phyloP scores from a whole-genome alignment of 2,888 invertebrate species.

The Acheta domesticus region DNA sequence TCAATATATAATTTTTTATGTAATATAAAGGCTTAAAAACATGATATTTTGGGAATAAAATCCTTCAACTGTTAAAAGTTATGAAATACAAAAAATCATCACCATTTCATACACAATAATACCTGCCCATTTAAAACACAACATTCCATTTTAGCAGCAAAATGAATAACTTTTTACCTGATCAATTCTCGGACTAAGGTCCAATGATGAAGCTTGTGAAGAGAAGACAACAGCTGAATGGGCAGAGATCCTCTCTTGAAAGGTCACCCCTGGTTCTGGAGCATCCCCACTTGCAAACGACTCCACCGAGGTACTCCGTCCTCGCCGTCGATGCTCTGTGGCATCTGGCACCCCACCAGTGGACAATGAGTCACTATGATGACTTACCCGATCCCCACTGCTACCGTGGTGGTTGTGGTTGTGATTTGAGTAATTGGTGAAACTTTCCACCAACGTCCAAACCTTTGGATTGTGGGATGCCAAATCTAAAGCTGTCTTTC shows the following conservation, averaged over 20 bases:
- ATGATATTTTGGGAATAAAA: too few relatives aligned
- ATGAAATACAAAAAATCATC: too few relatives aligned
- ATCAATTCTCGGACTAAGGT: conserved; percentile 40
- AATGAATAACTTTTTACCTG: conserved; percentile 35
- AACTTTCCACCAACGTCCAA: conserved; percentile 39
- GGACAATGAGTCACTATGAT: not conserved
- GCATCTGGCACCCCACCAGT: not conserved
- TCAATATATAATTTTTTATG: too few relatives aligned
- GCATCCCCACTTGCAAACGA: conserved; percentile 27
- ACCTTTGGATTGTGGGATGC: conserved; percentile 46
- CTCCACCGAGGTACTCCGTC: conserved; percentile 27
- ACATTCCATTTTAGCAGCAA: too few relatives aligned
- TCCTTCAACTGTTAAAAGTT: too few relatives aligned
- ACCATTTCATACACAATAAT: too few relatives aligned
- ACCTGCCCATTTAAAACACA: too few relatives aligned
- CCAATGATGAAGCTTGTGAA: conserved; percentile 36
- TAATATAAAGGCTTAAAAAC: too few relatives aligned
- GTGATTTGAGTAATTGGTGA: conserved; percentile 37
- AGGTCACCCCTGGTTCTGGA: not conserved
- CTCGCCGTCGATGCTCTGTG: not conserved
- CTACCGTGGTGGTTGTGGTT: conserved; percentile 26
- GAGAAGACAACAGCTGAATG: conserved; percentile 24
- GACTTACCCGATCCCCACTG: conserved; percentile 23
- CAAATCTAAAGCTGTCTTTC: conserved; percentile 47
- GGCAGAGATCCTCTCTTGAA: conserved; percentile 2